Base-by-base conservation (phyloP, 2,888 invertebrate genomes). In the Pammene fasciana region DNA sequence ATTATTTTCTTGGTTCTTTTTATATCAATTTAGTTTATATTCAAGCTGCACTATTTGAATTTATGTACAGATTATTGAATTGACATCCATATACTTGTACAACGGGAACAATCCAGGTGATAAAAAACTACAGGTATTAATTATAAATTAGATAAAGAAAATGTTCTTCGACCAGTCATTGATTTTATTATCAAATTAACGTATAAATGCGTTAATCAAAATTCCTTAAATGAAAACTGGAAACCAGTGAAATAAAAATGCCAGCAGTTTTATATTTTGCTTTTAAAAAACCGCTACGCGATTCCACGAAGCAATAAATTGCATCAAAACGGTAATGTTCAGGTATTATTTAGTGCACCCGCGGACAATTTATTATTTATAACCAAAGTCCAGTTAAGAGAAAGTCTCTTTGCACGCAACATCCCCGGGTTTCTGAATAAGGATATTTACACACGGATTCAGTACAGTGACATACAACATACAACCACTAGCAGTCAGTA, bases 271-370 rank as follows among this genome's bases (percentile, higher is more conserved):
- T 14, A 45, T 34, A 45, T 65, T 65, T 54, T 65, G 52, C 45
- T 43, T 50, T 48, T 68, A 59, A 59, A 65, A 68, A 68, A 59
- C 64, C 59, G 41, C 45, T 38, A 43, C 41, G 60, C 54, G 60
- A 60, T 70, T 72, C 66, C 68, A 56, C 61, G 70, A 67, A 74
- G 72, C 71, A 50, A 76, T 76, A 75, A 75, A 73, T 75, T 74
- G 67, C 65, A 71, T 48, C 61, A 59, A 68, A 75, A 73, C 75
- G 74, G 73, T 76, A 76, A 71, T 68, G 57, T 72, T 73, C 75
- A 73, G 71, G 76, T 72, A 68, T 74, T 66, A 70, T 71, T 74
- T 65, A 70, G 73, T 74, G 71, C 26, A 43, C 48, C 71, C 75
- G 59, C 50, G 38, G 61, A 64, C 56, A 71, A 72, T 46, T 46